Conservation (phyloP, 2,888 invertebrate genomes). For the Chalcosyrphus nemorum region DNA sequence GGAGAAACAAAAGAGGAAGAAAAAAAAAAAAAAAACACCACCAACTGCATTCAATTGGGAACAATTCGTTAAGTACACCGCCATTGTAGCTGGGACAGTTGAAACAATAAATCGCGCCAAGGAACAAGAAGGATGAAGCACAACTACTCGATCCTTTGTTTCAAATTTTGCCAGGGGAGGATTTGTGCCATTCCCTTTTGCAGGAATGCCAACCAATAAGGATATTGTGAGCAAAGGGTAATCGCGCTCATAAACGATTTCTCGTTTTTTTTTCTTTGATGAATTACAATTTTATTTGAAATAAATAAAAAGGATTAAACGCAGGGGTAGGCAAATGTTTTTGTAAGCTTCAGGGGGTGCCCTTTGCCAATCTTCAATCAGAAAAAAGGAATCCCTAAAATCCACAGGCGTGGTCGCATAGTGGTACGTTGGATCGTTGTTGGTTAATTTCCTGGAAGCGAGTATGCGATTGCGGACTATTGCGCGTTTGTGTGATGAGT, state of each 20-base stretch:
- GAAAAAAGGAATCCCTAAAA: background rate
- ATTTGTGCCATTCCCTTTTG: background rate
- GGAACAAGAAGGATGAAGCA: conserved; percentile 37
- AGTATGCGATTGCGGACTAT: conserved; percentile 53
- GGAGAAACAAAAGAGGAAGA: too few species aligned
- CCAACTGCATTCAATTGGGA: conserved; percentile 45
- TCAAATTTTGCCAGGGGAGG: conserved; percentile 53
- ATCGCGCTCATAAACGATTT: conserved; percentile 5
- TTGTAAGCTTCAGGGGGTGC: conserved; percentile 69
- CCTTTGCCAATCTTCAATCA: background rate
- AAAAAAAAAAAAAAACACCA: too few species aligned
- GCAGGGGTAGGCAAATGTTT: conserved; percentile 51
- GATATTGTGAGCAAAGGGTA: conserved; percentile 43
- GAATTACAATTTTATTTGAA: conserved; percentile 68
- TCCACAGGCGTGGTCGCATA: conserved; percentile 33
- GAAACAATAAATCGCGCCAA: conserved; percentile 59
- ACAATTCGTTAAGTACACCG: conserved; percentile 61
- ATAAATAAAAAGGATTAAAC: conserved; percentile 62
- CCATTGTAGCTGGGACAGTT: conserved; percentile 65
- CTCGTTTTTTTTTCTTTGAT: conserved; percentile 9
- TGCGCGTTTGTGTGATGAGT: conserved; percentile 47
- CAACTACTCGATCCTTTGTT: conserved; percentile 67
- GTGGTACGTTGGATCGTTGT: background rate
- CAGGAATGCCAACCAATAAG: conserved; percentile 51
- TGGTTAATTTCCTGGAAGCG: conserved; percentile 70